phyloP scores from a whole-genome alignment of 2,888 invertebrate species.

The Aricia artaxerxes region DNA sequence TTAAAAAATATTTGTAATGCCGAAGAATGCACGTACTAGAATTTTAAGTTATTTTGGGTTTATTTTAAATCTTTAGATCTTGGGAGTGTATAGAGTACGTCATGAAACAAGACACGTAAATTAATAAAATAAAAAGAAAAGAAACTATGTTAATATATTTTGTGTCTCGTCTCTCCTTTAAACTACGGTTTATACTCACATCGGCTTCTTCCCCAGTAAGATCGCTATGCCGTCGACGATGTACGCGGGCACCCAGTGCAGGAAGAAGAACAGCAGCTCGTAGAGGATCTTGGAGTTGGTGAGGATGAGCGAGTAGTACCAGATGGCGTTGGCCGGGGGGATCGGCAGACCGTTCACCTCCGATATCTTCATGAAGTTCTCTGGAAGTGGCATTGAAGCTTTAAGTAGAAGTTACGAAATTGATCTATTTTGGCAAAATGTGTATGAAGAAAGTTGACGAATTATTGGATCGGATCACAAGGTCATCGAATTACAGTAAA shows the following conservation, averaged over 20 bases:
- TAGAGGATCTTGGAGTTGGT: constrained; percentile 80
- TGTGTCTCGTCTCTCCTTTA: too few species aligned
- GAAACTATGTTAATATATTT: too few species aligned
- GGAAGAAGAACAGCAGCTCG: constrained; percentile 77
- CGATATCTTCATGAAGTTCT: constrained; percentile 76
- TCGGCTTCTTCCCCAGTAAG: constrained; percentile 82
- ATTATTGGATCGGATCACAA: too few species aligned
- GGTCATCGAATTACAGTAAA: too few species aligned
- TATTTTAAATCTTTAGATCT: too few species aligned
- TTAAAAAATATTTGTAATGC: background rate
- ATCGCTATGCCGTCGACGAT: constrained; percentile 78
- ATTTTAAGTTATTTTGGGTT: too few species aligned
- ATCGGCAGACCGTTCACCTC: constrained; percentile 76
- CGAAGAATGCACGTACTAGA: too few species aligned
- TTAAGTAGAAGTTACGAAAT: background rate
- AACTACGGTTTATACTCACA: constrained; percentile 65
- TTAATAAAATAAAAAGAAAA: too few species aligned
- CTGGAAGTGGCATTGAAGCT: constrained; percentile 47
- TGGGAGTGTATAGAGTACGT: too few species aligned
- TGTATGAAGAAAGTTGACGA: background rate
- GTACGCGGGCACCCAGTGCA: constrained; percentile 83
- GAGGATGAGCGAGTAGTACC: constrained; percentile 83
- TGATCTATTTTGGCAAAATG: background rate
- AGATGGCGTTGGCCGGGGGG: constrained; percentile 81
- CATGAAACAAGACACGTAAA: too few species aligned